These are phyloP conservation scores for Lochmaea crataegi DNA, from an alignment of 2,888 invertebrate genomes.

Conservation along the genomic window DNA sequence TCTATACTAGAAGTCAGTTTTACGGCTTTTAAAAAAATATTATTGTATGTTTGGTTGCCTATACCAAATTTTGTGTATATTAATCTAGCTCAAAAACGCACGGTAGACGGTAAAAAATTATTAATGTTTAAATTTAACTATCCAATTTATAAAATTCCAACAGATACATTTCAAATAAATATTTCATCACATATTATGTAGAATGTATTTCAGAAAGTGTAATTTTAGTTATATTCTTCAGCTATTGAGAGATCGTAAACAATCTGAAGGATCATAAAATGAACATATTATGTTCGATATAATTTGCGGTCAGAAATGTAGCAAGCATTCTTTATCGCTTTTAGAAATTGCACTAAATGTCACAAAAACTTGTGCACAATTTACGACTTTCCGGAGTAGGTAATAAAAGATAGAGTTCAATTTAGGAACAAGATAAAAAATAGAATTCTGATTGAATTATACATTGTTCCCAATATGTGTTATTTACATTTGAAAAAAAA, in stretches of 20 bases:
- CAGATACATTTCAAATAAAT: neutral
- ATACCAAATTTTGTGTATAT: too few relatives aligned
- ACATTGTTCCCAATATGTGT: too few relatives aligned
- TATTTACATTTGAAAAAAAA: too few relatives aligned
- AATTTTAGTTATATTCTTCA: constrained; percentile 12
- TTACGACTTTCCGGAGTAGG: constrained; percentile 3
- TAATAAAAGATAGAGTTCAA: neutral
- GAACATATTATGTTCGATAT: constrained; percentile 21
- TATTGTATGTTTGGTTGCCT: too few relatives aligned
- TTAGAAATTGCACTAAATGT: constrained; percentile 11
- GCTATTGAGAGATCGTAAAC: constrained; percentile 18
- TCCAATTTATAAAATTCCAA: too few relatives aligned
- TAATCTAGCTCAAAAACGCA: too few relatives aligned
- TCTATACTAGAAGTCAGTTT: too few relatives aligned
- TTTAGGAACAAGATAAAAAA: neutral
- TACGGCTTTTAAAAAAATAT: too few relatives aligned
- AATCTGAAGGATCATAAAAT: constrained; percentile 20
- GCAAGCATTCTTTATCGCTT: constrained; percentile 1
- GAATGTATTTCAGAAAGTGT: neutral
- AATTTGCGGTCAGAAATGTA: constrained; percentile 26
- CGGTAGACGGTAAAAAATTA: too few relatives aligned
- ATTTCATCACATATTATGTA: neutral
- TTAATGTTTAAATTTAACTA: too few relatives aligned
- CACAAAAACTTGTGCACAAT: constrained; percentile 14
- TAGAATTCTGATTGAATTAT: neutral